Conservation (phyloP, 2,888 invertebrate species). For the Cerastis rubricosa region DNA sequence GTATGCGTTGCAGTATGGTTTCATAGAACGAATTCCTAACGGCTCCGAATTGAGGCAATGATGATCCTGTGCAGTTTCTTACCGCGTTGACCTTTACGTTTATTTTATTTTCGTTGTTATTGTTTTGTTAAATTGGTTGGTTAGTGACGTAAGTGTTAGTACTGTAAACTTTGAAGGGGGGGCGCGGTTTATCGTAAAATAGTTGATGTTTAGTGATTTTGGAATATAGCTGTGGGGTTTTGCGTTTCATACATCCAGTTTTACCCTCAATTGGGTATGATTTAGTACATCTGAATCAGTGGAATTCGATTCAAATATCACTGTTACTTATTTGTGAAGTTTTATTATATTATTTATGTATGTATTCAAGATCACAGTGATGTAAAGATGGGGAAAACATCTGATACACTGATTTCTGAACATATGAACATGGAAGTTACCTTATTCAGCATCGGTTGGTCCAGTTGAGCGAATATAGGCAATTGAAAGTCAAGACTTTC, state of each 20-base stretch:
- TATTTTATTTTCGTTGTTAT: slow-evolving; percentile 47
- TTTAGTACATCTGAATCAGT: slow-evolving; percentile 3
- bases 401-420: background rate
- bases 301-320: slow-evolving; percentile 3
- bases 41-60: background rate
- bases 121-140: slow-evolving; percentile 59
- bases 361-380: background rate
- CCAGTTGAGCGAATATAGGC: background rate
- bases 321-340: background rate
- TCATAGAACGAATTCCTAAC: background rate
- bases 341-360: background rate
- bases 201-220: slow-evolving; percentile 16
- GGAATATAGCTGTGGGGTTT: background rate
- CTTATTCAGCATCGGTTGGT: background rate
- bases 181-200: background rate
- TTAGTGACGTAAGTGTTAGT: slow-evolving; percentile 53
- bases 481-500: background rate
- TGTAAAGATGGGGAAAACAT: background rate
- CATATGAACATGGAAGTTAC: background rate
- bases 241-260: background rate
- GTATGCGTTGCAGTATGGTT: slow-evolving; percentile 1
- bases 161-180: background rate
- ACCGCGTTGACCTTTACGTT: slow-evolving; percentile 2
- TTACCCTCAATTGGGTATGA: slow-evolving; percentile 23
- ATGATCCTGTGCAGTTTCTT: background rate